Evolutionary conservation across 1,140 invertebrate genomes (phyloP), one percentile per base, ranked within the genome.

Genomic region (Bombus balteatus): DNA sequence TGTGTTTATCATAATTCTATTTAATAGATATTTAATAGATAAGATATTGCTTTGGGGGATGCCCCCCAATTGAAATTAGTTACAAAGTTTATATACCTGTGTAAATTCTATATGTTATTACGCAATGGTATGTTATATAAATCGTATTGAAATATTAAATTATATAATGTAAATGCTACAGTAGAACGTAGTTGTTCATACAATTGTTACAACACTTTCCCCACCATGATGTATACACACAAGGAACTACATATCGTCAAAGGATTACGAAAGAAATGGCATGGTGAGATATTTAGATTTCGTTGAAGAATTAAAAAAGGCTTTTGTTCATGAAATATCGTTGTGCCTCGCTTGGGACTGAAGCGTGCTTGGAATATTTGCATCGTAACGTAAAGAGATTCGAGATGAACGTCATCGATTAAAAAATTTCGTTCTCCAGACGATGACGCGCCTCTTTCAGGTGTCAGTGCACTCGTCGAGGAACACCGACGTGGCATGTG

Each of bases 361-460:
- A 59, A 34, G 73, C 32, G 32, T 57, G 34, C 32, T 59, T 39
- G 53, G 34, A 28, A 62, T 59, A 59, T 62, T n/a, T 62, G 57
- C 37, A 12, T 39, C 5, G 28, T 2, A 39, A 13, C 12, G 32
- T 10, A 76, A 57, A 59, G 34, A 32, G 34, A 5, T 39, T 59
- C 41, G 32, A 28, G 74, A 77, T 62, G 32, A 72, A 47, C 34
- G 34, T 72, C 43, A 59, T 57, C 37, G 47, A 72, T 72, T 71
- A 47, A 81, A 62, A 62, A 72, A 72, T 81, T 71, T 72, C 65
- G 47, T 72, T 80, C 65, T 47, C 3, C 6, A 53, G 78, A 25
- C 39, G 32, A 68, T 80, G 65, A 66, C 62, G n/a, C 34, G 34
- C 3, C 34, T 70, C 34, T 80, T 70, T 68, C 13, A 15, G n/a